Conservation (phyloP, 2,113 vertebrate species). For the Cercocebus atys region DNA sequence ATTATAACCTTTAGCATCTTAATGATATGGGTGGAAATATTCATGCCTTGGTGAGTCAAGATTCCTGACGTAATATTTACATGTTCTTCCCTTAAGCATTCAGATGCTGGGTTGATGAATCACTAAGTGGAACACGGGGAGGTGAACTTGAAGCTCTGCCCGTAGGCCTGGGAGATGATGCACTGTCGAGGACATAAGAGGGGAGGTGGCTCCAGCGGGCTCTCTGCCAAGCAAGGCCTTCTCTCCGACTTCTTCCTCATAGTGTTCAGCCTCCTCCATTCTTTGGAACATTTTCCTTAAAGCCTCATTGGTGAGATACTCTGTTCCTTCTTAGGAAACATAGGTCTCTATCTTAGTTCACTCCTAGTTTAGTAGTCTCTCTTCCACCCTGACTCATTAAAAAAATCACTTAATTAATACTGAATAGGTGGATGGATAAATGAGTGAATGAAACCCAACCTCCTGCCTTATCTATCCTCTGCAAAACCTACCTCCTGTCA, state of each 20-base stretch:
- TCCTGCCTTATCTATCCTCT: not conserved
- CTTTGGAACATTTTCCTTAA: not conserved
- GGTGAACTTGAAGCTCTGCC: constrained; percentile 70
- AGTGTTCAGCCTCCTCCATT: not conserved
- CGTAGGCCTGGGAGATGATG: constrained; percentile 76
- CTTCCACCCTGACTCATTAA: not conserved
- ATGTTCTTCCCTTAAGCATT: constrained; percentile 69
- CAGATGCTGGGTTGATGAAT: constrained; percentile 68
- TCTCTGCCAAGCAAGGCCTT: not conserved
- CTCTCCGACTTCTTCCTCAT: not conserved
- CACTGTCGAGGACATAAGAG: constrained; percentile 81
- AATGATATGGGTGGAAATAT: constrained; percentile 65
- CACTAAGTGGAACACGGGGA: constrained; percentile 56
- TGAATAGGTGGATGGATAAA: not conserved
- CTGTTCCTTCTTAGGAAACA: not conserved
- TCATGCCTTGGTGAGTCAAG: constrained; percentile 49
- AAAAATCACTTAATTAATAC: not conserved
- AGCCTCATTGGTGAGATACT: not conserved
- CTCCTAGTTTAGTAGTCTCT: not conserved
- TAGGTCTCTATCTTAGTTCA: not conserved
- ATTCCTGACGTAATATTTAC: constrained; percentile 76
- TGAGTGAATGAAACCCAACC: not conserved
- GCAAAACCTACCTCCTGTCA: not conserved
- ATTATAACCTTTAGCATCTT: constrained; percentile 30
- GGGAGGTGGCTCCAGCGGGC: accelerated